Evolutionary conservation across 2,888 invertebrate genomes (phyloP).

Genomic region (Melitaea athalia): DNA sequence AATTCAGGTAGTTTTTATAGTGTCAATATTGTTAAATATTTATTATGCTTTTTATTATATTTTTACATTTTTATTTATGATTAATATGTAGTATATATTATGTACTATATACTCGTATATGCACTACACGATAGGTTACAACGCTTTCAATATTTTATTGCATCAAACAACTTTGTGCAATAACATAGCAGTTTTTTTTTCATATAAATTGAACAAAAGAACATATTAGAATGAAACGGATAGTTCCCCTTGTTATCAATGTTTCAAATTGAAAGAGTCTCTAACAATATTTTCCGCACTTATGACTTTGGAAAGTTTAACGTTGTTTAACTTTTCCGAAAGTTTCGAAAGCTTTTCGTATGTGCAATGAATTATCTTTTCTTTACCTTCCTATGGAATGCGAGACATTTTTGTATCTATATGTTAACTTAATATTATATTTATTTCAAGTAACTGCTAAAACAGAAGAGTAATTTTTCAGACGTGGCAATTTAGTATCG

Average conservation of each 20-base stretch:
- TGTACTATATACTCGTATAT: no score
- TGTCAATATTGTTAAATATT: not conserved
- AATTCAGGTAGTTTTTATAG: not conserved
- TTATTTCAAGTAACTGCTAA: not conserved
- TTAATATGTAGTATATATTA: no score
- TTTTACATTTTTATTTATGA: no score
- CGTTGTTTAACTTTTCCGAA: constrained; percentile 54
- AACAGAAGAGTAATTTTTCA: no score
- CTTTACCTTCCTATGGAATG: not conserved
- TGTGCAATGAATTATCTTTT: constrained; percentile 51
- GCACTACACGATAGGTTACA: not conserved
- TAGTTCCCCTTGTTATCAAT: constrained; percentile 35
- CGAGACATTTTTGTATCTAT: not conserved
- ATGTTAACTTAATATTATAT: not conserved
- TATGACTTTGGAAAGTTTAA: constrained; percentile 45
- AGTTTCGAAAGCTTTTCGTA: constrained; percentile 45
- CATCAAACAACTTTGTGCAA: not conserved
- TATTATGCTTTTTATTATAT: no score
- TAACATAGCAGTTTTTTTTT: not conserved
- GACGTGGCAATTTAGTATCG: no score
- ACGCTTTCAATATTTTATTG: not conserved
- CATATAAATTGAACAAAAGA: constrained; percentile 12
- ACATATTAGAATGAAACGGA: constrained; percentile 20
- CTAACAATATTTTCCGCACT: constrained; percentile 50
- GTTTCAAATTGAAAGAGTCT: constrained; percentile 49